These are phyloP conservation scores for Protosalanx chinensis DNA, from an alignment of 2,797 vertebrate genomes.

Conservation along the genomic window DNA sequence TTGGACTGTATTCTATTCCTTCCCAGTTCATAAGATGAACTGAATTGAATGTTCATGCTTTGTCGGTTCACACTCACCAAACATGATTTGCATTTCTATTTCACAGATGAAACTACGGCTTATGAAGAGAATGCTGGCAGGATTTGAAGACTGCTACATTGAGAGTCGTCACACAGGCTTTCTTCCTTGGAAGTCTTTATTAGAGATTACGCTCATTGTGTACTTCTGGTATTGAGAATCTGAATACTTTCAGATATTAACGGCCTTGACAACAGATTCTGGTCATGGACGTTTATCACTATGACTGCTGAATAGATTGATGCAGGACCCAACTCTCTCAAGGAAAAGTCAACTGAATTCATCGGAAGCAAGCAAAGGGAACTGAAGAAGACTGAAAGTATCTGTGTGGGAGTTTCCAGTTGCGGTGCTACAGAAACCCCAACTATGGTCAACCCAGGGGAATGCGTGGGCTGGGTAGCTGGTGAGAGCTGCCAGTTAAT, in stretches of 20 bases:
- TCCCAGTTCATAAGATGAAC: slow-evolving; percentile 56
- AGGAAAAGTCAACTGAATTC: too few species aligned
- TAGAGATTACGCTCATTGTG: slow-evolving; percentile 16
- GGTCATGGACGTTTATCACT: too few species aligned
- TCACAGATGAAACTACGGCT: slow-evolving; percentile 66
- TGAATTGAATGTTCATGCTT: slow-evolving; percentile 68
- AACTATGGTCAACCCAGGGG: not conserved
- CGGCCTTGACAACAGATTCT: too few species aligned
- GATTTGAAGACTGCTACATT: slow-evolving; percentile 54
- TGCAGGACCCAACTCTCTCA: too few species aligned
- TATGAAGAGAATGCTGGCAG: slow-evolving; percentile 52
- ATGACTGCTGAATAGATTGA: too few species aligned
- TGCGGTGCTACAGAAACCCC: not conserved
- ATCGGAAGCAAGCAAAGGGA: not conserved
- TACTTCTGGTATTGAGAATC: slow-evolving; percentile 7
- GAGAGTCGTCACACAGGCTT: slow-evolving; percentile 56
- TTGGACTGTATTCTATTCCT: slow-evolving; percentile 24
- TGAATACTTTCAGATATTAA: not conserved
- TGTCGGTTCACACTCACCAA: slow-evolving; percentile 62
- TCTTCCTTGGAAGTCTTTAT: slow-evolving; percentile 48
- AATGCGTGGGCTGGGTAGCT: not conserved
- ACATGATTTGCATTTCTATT: slow-evolving; percentile 73
- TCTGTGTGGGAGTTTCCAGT: not conserved
- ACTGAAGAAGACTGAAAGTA: not conserved
- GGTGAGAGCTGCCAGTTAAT: slow-evolving; percentile 24